A percentile compares a stretch with the other conserved stretches of the same genome.
Evolutionary conservation across 2,888 invertebrate species (phyloP).

Genomic region (Antheraea assamensis): DNA sequence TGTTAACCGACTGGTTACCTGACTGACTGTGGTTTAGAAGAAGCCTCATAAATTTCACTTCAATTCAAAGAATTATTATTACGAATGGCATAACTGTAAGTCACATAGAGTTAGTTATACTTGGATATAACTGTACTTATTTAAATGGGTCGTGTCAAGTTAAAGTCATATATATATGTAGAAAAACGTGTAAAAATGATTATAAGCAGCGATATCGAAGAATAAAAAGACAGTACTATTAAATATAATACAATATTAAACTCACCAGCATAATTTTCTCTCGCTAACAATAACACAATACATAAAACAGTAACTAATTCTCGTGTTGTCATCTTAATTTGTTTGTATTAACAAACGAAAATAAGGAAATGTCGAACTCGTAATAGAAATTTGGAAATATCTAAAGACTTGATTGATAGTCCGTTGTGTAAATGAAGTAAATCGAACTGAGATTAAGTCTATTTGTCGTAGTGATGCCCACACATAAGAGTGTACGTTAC

Average conservation of each 20-base stretch:
- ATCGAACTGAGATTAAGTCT: background rate
- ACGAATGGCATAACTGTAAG: too few relatives aligned
- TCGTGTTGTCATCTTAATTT: background rate
- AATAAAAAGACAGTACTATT: background rate
- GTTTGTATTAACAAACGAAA: background rate
- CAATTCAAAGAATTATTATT: too few relatives aligned
- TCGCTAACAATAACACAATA: background rate
- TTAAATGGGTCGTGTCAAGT: too few relatives aligned
- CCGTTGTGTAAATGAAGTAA: background rate
- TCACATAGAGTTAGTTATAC: too few relatives aligned
- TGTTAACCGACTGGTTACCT: too few relatives aligned
- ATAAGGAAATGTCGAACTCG: background rate
- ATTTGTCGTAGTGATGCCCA: background rate
- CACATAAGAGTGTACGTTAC: background rate
- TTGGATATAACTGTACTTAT: background rate
- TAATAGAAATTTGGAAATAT: background rate
- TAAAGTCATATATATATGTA: background rate
- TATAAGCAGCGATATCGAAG: background rate
- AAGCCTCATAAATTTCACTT: too few relatives aligned
- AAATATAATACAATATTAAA: background rate
- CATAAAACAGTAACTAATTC: background rate
- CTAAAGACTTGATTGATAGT: background rate
- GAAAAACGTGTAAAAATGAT: background rate
- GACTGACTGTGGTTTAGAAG: too few relatives aligned
- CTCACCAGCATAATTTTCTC: constrained; percentile 8